Conservation (phyloP, 2,113 vertebrate species). For the Microcebus lehilahytsara region DNA sequence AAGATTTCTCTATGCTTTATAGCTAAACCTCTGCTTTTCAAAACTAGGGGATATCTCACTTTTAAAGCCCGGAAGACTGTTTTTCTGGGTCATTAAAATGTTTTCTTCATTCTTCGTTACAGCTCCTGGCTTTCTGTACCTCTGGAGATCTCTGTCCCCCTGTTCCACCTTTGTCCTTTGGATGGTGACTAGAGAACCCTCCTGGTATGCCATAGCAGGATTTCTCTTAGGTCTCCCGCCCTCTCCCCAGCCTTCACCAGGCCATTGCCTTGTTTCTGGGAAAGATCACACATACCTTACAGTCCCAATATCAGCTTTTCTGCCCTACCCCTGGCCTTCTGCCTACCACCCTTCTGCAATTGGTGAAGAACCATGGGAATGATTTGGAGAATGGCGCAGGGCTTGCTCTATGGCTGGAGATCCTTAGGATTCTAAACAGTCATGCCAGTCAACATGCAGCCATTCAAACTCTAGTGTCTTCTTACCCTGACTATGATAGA, state of each 20-base stretch:
- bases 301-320: not conserved
- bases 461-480: not conserved
- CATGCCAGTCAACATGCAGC: not conserved
- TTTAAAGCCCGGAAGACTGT: not conserved
- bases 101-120: not conserved
- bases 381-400: not conserved
- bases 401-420: not conserved
- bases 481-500: not conserved
- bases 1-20: not conserved
- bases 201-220: not conserved
- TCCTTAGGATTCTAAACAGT: not conserved
- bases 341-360: not conserved
- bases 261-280: not conserved
- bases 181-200: not conserved
- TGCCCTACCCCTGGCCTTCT: not conserved
- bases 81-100: not conserved
- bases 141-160: not conserved
- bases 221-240: too few relatives aligned
- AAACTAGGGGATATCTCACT: not conserved
- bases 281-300: not conserved
- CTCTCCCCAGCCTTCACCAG: not conserved
- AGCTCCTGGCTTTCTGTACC: not conserved
- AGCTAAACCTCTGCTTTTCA: not conserved
- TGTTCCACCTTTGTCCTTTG: not conserved
- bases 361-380: not conserved